Evolutionary conservation across 2,888 invertebrate species (phyloP).

Genomic region (Agriopis marginaria): DNA sequence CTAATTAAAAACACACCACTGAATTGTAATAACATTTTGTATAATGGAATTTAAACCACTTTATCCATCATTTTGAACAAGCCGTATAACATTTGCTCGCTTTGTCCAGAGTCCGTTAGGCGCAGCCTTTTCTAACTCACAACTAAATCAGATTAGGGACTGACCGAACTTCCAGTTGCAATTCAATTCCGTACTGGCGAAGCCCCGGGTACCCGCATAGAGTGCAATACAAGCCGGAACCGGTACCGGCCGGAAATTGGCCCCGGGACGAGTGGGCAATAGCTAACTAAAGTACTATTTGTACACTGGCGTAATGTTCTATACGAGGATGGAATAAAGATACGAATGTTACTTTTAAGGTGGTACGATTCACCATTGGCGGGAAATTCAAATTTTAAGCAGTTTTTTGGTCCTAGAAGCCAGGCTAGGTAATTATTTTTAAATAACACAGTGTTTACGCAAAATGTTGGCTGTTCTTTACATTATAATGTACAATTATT

Average conservation of each 20-base stretch:
- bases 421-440: too few relatives aligned
- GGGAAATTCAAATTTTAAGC: too few relatives aligned
- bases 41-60: not conserved
- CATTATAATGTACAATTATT: too few relatives aligned
- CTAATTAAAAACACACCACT: too few relatives aligned
- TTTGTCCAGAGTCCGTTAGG: not conserved
- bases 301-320: not conserved
- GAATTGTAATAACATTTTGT: not conserved
- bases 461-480: too few relatives aligned
- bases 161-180: constrained; percentile 23
- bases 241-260: constrained; percentile 14
- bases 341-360: not conserved
- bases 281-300: not conserved
- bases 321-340: not conserved
- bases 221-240: constrained; percentile 23
- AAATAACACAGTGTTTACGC: too few relatives aligned
- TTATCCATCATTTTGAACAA: not conserved
- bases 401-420: too few relatives aligned
- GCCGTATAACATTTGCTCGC: not conserved
- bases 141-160: constrained; percentile 19
- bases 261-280: constrained; percentile 7
- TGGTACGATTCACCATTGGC: too few relatives aligned
- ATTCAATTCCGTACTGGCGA: constrained; percentile 22
- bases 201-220: not conserved
- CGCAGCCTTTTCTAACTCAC: not conserved